phyloP scores from a whole-genome alignment of 2,888 invertebrate genomes.

The Taenaris catops region DNA sequence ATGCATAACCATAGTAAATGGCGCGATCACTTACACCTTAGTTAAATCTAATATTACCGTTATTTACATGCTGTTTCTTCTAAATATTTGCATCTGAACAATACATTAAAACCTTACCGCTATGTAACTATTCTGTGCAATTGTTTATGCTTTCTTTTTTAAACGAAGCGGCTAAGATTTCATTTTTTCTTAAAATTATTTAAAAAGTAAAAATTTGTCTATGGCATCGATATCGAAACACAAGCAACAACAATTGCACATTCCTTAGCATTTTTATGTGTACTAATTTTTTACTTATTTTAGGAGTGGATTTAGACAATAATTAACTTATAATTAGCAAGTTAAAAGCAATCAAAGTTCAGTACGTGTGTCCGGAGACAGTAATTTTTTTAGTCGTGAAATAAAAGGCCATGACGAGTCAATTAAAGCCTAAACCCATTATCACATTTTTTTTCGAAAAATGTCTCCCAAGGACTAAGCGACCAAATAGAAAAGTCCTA shows the following conservation, averaged over 20 bases:
- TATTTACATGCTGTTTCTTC: constrained; percentile 76
- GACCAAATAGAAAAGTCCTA: constrained; percentile 36
- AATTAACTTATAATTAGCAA: too few relatives aligned
- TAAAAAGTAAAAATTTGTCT: constrained; percentile 31
- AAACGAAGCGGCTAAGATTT: constrained; percentile 23
- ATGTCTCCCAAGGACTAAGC: constrained; percentile 41
- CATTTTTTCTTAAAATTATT: constrained; percentile 20
- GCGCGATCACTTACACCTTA: constrained; percentile 39
- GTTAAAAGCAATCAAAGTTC: constrained; percentile 27
- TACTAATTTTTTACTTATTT: constrained; percentile 52
- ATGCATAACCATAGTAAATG: constrained; percentile 50
- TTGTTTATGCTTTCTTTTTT: constrained; percentile 50
- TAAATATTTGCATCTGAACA: constrained; percentile 79
- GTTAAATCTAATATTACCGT: constrained; percentile 52
- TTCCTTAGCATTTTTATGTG: constrained; percentile 53
- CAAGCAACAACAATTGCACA: constrained; percentile 73
- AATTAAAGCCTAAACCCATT: constrained; percentile 73
- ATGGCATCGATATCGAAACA: constrained; percentile 37
- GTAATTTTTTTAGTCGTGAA: constrained; percentile 23
- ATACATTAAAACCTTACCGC: constrained; percentile 74
- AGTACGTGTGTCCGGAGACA: constrained; percentile 16
- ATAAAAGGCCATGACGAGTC: constrained; percentile 40
- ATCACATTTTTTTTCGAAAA: constrained; percentile 50
- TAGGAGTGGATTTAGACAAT: constrained; percentile 72
- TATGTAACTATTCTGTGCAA: constrained; percentile 63